Base-by-base conservation (phyloP, 2,113 vertebrate genomes). In the Eira barbara region DNA sequence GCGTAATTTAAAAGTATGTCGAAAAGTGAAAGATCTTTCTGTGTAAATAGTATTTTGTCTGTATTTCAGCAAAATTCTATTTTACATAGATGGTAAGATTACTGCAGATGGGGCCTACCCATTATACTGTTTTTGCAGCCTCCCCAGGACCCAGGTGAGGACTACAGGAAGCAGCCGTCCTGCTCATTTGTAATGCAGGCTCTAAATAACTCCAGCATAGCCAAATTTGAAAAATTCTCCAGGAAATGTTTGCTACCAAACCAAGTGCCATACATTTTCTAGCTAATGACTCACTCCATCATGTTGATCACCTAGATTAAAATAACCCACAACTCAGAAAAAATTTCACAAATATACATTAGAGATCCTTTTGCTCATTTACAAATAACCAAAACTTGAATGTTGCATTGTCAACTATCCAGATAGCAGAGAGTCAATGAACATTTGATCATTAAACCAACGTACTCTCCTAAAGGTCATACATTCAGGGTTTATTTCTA, bases 41-140 rank as follows among this genome's bases (percentile, higher is more conserved):
- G 4, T 80, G 17, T 10, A 82, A 83, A 63, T 20, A 94, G 4
- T 2, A n/a, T 42, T 80, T 89, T 84, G 29, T 57, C 31, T 39
- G 13, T 59, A 57, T 81, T 88, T 45, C 10, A 74, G 76, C 20
- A 65, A 71, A 92, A 91, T 92, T 79, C 4, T 47, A 29, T 39
- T 69, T 34, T 79, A 42, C 45, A 34, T 82, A 12, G 13, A 27
- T 57, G 29, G 8, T 36, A 81, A 85, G 45, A n/a, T 88, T 78
- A 8, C 34, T 65, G 49, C n/a, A 14, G 6, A 4, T 0, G 10
- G 0, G 3, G 0, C 15, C 31, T 65, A 18, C 0, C 55, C 4
- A 1, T 49, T 11, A 78, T 14, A 52, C 5, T 59, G 2, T 17
- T n/a, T n/a, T 93, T 69, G 1, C 14, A 34, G 31, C n/a, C 2